Evolutionary conservation across 2,888 invertebrate genomes (phyloP), one percentile per base, ranked within the genome.

Genomic region (Ernsta delagoae): DNA sequence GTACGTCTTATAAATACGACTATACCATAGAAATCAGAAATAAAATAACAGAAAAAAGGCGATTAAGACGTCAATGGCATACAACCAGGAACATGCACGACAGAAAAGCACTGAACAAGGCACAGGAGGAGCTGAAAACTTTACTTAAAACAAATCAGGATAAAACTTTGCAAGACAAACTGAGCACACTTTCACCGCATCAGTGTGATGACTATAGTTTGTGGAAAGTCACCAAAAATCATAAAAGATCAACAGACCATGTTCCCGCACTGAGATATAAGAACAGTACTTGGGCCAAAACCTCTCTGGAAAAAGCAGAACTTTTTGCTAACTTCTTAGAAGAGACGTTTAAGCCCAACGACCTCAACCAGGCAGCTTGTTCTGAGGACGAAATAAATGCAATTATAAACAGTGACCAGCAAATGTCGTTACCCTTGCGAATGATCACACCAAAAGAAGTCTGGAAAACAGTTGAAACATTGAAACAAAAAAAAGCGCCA

Each of bases 1-100:
- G 11, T 4, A 11, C 43, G 31, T 36, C 56, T 7, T 6, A 12
- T 16, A 53, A 9, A n/a, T 7, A 8, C 3, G 9, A n/a, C 4
- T n/a, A 54, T 5, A 9, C 70, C 7, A 12, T 59, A 4, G 64
- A 64, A 56, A 62, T 71, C 6, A 68, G 54, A 53, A 31, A 65
- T 11, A 70, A 70, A 53, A 54, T 74, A n/a, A 11, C 24, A 1
- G 74, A 74, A 57, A 75, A 73, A 62, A 24, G 73, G 1, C 50
- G 69, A 64, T 63, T 75, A 1, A 59, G 72, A 4, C 54, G 72
- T n/a, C 24, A 31, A 11, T 54, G 54, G 54, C 11, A 54, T 11
- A 24, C 24, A 31, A 5, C 11, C 24, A 24, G 24, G 4, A 24
- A 31, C 5, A 9, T 4, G 24, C 31, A 24, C n/a, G 9, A 31